Percentiles rank a stretch among this genome's conserved stretches.
phyloP scores from a whole-genome alignment of 2,113 vertebrate species.

The Hirundichthys speculiger region DNA sequence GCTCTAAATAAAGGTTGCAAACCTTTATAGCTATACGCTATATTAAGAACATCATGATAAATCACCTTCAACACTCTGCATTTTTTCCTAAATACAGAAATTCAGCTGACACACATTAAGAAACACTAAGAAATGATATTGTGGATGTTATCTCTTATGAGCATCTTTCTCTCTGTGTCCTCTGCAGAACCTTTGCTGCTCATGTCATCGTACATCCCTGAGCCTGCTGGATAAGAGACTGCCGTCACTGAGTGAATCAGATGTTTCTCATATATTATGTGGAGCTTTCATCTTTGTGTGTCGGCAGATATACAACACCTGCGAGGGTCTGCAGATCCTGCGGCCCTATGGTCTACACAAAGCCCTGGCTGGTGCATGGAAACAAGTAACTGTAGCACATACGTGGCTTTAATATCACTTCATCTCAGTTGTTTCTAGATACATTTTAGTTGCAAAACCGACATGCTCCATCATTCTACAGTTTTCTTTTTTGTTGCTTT shows the following conservation, averaged over 20 bases:
- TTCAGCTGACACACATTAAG: background rate
- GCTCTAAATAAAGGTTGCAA: too few relatives aligned
- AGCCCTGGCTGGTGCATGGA: slow-evolving; percentile 87
- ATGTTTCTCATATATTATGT: slow-evolving; percentile 78
- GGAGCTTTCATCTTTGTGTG: slow-evolving; percentile 94
- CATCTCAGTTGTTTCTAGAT: too few relatives aligned
- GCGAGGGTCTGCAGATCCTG: slow-evolving; percentile 89
- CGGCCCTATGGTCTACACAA: slow-evolving; percentile 86
- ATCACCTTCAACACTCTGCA: background rate
- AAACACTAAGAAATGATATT: too few relatives aligned
- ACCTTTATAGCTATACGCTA: too few relatives aligned
- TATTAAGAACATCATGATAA: too few relatives aligned
- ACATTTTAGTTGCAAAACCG: too few relatives aligned
- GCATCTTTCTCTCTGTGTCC: background rate
- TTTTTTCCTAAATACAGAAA: too few relatives aligned
- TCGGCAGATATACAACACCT: slow-evolving; percentile 91
- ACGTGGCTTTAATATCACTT: too few relatives aligned
- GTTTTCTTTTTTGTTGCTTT: too few relatives aligned
- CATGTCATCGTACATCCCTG: slow-evolving; percentile 85
- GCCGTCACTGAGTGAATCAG: slow-evolving; percentile 71
- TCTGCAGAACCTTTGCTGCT: slow-evolving; percentile 83
- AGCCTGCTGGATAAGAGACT: slow-evolving; percentile 85
- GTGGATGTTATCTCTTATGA: background rate
- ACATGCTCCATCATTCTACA: too few relatives aligned
- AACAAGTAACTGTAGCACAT: slow-evolving; percentile 81